phyloP scores from a whole-genome alignment of 2,113 vertebrate genomes.

The Dromaius novaehollandiae region DNA sequence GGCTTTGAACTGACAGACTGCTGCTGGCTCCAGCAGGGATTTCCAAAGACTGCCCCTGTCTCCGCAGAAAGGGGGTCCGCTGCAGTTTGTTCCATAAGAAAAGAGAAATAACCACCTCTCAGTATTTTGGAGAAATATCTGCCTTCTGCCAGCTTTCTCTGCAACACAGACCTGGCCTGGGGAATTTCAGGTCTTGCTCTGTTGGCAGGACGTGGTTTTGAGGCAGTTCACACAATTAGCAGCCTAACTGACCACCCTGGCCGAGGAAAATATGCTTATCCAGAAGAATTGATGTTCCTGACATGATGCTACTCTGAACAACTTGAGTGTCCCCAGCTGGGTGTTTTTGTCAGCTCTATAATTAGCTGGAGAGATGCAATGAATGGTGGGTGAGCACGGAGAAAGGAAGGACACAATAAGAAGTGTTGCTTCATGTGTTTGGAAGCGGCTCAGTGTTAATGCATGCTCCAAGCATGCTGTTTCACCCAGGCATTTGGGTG shows the following conservation, averaged over 20 bases:
- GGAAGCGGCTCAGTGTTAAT: background rate
- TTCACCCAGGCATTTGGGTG: background rate
- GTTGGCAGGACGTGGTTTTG: background rate
- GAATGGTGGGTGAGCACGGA: constrained; percentile 3
- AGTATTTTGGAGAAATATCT: background rate
- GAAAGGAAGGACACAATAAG: background rate
- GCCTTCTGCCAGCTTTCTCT: background rate
- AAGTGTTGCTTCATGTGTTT: background rate
- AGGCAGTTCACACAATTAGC: background rate
- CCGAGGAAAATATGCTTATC: background rate
- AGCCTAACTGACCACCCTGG: background rate
- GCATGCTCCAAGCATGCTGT: background rate
- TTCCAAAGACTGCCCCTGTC: constrained; percentile 22
- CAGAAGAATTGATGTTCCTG: background rate
- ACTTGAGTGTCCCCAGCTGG: background rate
- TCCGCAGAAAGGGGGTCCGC: background rate
- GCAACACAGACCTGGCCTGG: background rate
- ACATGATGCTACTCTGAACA: background rate
- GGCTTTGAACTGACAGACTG: constrained; percentile 53
- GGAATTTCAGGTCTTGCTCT: background rate
- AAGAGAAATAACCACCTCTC: background rate
- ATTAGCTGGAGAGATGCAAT: background rate
- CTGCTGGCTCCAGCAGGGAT: constrained; percentile 56
- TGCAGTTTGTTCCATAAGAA: background rate
- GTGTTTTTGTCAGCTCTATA: constrained; percentile 4